Evolutionary conservation across 2,888 invertebrate genomes (phyloP).

Genomic region (Trimorus sp.): DNA sequence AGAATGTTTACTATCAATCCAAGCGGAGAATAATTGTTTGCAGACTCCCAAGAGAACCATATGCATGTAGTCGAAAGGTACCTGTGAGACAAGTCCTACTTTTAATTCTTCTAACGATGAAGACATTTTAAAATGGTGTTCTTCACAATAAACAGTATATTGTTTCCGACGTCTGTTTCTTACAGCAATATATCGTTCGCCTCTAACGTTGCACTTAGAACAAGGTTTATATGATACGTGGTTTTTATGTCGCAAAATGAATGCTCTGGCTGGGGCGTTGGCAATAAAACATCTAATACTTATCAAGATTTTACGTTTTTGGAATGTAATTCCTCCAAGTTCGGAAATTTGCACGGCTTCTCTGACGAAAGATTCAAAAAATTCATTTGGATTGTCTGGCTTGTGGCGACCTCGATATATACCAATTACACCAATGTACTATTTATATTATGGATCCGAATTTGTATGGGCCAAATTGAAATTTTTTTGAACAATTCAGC

Average conservation of each 20-base stretch:
- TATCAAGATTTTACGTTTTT: neutral
- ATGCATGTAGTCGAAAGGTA: constrained; percentile 40
- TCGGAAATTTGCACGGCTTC: neutral
- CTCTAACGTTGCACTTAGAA: constrained; percentile 1
- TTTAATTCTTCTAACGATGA: constrained; percentile 23
- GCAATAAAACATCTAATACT: constrained; percentile 1
- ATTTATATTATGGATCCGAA: neutral
- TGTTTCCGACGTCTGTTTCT: neutral
- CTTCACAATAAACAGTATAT: neutral
- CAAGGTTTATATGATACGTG: neutral
- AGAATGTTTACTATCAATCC: constrained; percentile 17
- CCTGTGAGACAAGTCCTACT: constrained; percentile 7
- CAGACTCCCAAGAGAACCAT: constrained; percentile 20
- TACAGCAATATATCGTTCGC: neutral
- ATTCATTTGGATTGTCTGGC: neutral
- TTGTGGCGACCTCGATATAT: constrained; percentile 7
- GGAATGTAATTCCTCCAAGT: neutral
- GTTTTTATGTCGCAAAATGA: constrained; percentile 10
- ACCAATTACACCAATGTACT: neutral
- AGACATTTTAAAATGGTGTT: constrained; percentile 5
- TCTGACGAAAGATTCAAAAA: constrained; percentile 5
- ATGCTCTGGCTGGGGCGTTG: constrained; percentile 14
- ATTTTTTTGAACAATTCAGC: constrained; percentile 12
- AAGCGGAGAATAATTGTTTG: constrained; percentile 13
- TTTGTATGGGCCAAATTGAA: constrained; percentile 8